These are phyloP conservation scores for Plebejus anna DNA, from an alignment of 2,888 invertebrate species.

Conservation along the genomic window DNA sequence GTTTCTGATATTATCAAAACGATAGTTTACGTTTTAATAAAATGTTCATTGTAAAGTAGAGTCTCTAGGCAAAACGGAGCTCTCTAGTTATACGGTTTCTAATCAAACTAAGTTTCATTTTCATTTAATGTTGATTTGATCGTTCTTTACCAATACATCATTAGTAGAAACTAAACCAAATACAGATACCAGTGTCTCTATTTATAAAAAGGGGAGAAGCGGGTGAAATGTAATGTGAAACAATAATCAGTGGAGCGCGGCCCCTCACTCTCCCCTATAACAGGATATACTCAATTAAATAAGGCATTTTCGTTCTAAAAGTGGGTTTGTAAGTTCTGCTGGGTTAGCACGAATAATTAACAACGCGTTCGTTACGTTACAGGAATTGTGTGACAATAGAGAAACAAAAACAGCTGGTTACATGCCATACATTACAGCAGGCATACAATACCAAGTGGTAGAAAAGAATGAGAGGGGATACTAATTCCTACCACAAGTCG, in stretches of 20 bases:
- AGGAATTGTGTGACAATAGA: not conserved
- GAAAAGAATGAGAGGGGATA: too few species aligned
- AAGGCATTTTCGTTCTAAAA: slow-evolving; percentile 12
- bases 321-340: slow-evolving; percentile 3
- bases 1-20: too few species aligned
- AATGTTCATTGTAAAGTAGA: too few species aligned
- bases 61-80: too few species aligned
- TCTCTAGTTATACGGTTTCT: too few species aligned
- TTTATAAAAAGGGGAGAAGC: slow-evolving; percentile 23
- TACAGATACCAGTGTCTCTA: not conserved
- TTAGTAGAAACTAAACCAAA: not conserved
- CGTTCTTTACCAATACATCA: not conserved
- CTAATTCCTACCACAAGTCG: too few species aligned
- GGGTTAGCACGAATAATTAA: not conserved
- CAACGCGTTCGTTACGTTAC: not conserved
- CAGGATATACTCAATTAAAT: slow-evolving; percentile 21
- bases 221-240: slow-evolving; percentile 47
- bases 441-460: too few species aligned
- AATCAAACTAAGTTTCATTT: not conserved
- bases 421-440: too few species aligned
- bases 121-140: not conserved
- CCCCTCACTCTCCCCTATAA: slow-evolving; percentile 41
- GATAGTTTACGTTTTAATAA: too few species aligned
- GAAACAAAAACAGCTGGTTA: too few species aligned
- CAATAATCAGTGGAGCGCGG: slow-evolving; percentile 62